Percentiles rank a stretch among this genome's conserved stretches.
Evolutionary conservation across 2,113 vertebrate species (phyloP).

Genomic region (Mirza zaza): DNA sequence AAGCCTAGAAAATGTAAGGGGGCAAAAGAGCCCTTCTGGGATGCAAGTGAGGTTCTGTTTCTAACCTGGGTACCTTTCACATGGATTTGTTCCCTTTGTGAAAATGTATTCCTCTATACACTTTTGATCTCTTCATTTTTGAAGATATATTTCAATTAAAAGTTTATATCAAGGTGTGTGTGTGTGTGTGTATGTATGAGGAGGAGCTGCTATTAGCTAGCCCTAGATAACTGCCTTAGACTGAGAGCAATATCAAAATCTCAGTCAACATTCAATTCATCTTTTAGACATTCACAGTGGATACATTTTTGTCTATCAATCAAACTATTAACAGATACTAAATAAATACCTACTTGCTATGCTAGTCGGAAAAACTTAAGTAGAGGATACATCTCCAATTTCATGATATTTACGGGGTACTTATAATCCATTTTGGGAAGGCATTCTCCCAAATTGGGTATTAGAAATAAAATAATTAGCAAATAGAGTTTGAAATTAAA

Average conservation of each 20-base stretch:
- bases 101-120: not conserved
- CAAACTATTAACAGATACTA: not conserved
- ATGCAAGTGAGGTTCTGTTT: not conserved
- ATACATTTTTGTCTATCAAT: not conserved
- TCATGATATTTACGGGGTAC: not conserved
- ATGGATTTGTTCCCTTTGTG: not conserved
- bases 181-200: not conserved
- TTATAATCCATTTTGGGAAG: slow-evolving; percentile 5
- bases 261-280: not conserved
- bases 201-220: not conserved
- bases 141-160: not conserved
- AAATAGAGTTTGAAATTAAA: not conserved
- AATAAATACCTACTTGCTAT: not conserved
- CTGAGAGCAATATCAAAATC: not conserved
- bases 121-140: not conserved
- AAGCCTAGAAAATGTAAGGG: not conserved
- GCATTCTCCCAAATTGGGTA: not conserved
- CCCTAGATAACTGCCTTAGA: not conserved
- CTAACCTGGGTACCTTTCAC: not conserved
- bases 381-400: not conserved
- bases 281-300: not conserved
- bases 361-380: not conserved
- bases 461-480: not conserved
- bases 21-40: not conserved
- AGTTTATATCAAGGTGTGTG: not conserved